A percentile compares a stretch with the other conserved stretches of the same genome.
Conservation (phyloP, 2,888 invertebrate genomes). For the Hirtodrosophila histrioides region DNA sequence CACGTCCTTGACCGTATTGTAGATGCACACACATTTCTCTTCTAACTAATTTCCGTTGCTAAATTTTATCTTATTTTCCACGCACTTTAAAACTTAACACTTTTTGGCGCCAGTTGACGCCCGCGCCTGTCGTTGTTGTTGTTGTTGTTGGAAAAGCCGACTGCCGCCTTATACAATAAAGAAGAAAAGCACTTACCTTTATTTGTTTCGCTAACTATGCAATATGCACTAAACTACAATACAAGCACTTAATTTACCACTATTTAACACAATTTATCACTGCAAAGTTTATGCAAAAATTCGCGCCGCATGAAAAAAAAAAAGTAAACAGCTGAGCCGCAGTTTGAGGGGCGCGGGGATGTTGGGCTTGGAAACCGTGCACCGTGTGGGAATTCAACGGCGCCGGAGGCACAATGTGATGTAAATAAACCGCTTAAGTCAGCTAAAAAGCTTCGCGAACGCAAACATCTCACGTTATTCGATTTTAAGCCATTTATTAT, state of each 20-base stretch:
- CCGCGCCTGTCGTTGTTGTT: conserved; percentile 18
- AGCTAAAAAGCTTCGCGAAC: background rate
- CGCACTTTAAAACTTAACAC: conserved; percentile 21
- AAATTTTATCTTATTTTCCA: conserved; percentile 8
- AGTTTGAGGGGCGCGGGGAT: conserved; percentile 5
- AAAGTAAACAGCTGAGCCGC: conserved; percentile 48
- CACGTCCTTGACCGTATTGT: conserved; percentile 45
- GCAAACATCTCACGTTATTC: background rate
- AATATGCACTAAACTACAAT: conserved; percentile 15
- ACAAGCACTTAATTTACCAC: conserved; percentile 15
- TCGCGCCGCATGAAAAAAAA: conserved; percentile 18
- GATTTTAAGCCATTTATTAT: conserved; percentile 15
- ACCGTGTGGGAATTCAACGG: conserved; percentile 52
- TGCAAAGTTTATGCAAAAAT: conserved; percentile 17
- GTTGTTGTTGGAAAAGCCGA: conserved; percentile 23
- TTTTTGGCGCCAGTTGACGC: conserved; percentile 52
- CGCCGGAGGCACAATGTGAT: conserved; percentile 38
- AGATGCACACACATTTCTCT: conserved; percentile 17
- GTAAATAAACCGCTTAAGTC: conserved; percentile 3
- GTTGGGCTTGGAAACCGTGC: conserved; percentile 37
- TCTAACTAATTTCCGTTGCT: background rate
- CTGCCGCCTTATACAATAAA: conserved; percentile 1
- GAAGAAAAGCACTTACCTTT: conserved; percentile 40
- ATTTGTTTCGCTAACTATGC: conserved; percentile 16
- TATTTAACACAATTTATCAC: conserved; percentile 30